Conservation (phyloP, 2,888 invertebrate genomes). For the Latrodectus hesperus region DNA sequence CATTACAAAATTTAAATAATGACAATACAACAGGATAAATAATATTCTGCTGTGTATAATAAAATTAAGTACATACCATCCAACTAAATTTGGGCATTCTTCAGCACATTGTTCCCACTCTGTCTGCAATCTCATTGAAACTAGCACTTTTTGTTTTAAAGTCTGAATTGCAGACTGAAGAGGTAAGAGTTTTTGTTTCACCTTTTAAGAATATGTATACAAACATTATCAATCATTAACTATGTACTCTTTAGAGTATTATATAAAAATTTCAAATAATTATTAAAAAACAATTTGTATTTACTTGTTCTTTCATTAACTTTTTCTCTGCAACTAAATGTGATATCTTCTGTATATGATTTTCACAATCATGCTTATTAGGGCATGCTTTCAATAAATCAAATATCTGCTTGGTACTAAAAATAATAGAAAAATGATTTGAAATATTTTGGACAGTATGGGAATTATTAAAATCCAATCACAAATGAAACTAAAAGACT, state of each 20-base stretch:
- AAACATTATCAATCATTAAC: background rate
- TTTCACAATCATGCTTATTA: constrained; percentile 20
- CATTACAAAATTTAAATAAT: background rate
- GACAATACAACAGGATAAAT: background rate
- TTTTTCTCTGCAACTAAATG: constrained; percentile 42
- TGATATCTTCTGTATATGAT: constrained; percentile 27
- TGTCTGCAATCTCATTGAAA: constrained; percentile 44
- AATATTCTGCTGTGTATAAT: background rate
- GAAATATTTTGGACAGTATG: background rate
- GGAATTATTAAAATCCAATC: too few relatives aligned
- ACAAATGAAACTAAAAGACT: too few relatives aligned
- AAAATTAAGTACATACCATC: constrained; percentile 34
- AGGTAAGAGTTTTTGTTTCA: constrained; percentile 48
- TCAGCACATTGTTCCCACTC: constrained; percentile 54
- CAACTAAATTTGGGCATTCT: constrained; percentile 49
- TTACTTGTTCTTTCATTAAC: constrained; percentile 52
- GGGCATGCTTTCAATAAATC: constrained; percentile 39
- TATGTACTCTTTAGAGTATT: background rate
- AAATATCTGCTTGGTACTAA: constrained; percentile 19
- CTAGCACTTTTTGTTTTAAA: constrained; percentile 41
- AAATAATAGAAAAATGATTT: background rate
- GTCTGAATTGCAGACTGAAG: constrained; percentile 45
- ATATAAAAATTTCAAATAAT: background rate
- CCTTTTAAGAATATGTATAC: constrained; percentile 13
- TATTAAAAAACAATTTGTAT: background rate